Conservation (phyloP, 2,888 invertebrate species). For the Acrobasis consociella region DNA sequence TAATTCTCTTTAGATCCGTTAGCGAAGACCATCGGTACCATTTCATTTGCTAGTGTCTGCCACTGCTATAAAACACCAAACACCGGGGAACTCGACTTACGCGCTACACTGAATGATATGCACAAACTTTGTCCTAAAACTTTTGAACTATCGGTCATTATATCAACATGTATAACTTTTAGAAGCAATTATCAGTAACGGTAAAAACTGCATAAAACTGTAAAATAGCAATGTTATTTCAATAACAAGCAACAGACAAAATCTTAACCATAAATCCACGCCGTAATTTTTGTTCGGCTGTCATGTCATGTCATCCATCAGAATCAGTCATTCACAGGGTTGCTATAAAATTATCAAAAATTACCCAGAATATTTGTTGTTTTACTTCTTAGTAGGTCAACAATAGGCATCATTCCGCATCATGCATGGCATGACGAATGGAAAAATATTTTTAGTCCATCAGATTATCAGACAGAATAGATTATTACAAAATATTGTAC, state of each 20-base stretch:
- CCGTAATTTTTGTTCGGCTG: slow-evolving; percentile 74
- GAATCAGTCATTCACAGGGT: slow-evolving; percentile 43
- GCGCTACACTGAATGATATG: slow-evolving; percentile 77
- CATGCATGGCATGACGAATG: too few species aligned
- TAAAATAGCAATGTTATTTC: slow-evolving; percentile 41
- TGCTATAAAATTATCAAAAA: slow-evolving; percentile 26
- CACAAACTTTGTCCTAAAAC: slow-evolving; percentile 77
- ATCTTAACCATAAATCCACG: slow-evolving; percentile 76
- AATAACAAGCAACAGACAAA: slow-evolving; percentile 56
- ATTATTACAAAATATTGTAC: too few species aligned
- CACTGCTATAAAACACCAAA: slow-evolving; percentile 71
- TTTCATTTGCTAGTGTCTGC: slow-evolving; percentile 58
- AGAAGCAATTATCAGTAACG: slow-evolving; percentile 40
- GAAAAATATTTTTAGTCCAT: too few species aligned
- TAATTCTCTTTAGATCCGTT: slow-evolving; percentile 65
- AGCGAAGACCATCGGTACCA: slow-evolving; percentile 62
- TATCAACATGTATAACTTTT: slow-evolving; percentile 58
- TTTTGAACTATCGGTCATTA: slow-evolving; percentile 75
- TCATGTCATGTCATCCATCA: slow-evolving; percentile 58
- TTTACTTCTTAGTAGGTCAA: too few species aligned
- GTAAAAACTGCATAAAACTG: slow-evolving; percentile 39
- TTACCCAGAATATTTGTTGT: background rate
- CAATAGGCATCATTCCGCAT: too few species aligned
- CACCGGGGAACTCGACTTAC: slow-evolving; percentile 63
- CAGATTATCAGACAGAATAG: too few species aligned